These are phyloP conservation scores for Stramonita haemastoma DNA, from an alignment of 2,888 invertebrate genomes.

Conservation along the genomic window DNA sequence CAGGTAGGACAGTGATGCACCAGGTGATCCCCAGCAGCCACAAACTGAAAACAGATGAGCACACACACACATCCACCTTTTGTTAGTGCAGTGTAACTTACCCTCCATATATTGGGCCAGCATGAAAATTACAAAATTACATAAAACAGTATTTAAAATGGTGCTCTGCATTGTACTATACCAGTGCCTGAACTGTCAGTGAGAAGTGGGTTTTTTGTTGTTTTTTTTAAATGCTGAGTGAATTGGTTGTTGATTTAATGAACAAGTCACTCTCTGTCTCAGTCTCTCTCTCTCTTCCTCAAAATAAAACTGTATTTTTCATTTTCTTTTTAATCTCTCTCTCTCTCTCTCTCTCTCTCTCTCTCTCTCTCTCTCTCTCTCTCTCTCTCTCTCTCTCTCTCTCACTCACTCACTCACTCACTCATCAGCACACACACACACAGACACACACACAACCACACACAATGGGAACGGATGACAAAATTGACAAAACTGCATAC, in stretches of 20 bases:
- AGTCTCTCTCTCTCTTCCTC: no score
- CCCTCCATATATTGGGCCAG: not conserved
- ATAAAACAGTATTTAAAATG: not conserved
- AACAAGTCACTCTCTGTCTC: not conserved
- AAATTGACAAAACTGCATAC: no score
- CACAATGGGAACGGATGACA: no score
- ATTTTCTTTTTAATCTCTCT: not conserved
- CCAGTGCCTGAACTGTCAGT: not conserved
- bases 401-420: no score
- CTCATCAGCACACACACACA: not conserved
- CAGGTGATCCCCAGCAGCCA: conserved; percentile 97
- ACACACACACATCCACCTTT: not conserved
- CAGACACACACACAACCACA: not conserved
- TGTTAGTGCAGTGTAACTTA: not conserved
- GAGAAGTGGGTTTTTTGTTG: not conserved
- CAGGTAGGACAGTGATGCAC: conserved; percentile 99
- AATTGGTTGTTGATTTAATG: not conserved
- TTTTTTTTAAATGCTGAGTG: not conserved
- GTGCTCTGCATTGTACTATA: not conserved
- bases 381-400: no score
- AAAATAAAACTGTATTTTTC: no score
- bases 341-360: no score
- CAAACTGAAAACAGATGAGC: conserved; percentile 82
- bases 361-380: not conserved
- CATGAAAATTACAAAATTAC: not conserved